phyloP scores from a whole-genome alignment of 2,113 vertebrate species.

The Hyla sarda region DNA sequence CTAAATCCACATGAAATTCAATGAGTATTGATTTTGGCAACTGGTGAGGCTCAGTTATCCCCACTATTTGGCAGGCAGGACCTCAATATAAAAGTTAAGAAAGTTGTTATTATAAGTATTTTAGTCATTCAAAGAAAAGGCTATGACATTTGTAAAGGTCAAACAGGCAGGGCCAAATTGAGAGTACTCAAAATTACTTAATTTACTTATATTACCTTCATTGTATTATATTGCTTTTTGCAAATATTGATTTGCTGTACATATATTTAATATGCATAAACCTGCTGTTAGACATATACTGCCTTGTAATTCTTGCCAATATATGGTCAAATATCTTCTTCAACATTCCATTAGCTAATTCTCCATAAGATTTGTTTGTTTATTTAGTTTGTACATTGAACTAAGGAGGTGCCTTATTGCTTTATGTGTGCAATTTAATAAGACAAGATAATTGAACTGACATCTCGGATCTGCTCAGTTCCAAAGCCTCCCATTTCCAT shows the following conservation, averaged over 20 bases:
- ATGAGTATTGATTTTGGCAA: no score
- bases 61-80: no score
- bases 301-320: neutral
- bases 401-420: conserved; percentile 16
- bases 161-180: neutral
- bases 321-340: neutral
- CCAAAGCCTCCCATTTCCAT: conserved; percentile 37
- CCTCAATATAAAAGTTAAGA: no score
- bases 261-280: neutral
- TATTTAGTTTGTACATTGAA: neutral
- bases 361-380: neutral
- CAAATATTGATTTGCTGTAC: neutral
- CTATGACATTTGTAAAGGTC: neutral
- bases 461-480: conserved; percentile 22
- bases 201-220: neutral
- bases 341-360: neutral
- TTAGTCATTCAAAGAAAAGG: neutral
- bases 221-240: neutral
- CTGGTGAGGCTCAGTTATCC: no score
- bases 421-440: conserved; percentile 30
- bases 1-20: no score
- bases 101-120: no score
- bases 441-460: conserved; percentile 32
- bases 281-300: neutral
- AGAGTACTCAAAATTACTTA: neutral